These are phyloP conservation scores for Drosophila mercatorum DNA, from an alignment of 2,888 invertebrate genomes.

Conservation along the genomic window DNA sequence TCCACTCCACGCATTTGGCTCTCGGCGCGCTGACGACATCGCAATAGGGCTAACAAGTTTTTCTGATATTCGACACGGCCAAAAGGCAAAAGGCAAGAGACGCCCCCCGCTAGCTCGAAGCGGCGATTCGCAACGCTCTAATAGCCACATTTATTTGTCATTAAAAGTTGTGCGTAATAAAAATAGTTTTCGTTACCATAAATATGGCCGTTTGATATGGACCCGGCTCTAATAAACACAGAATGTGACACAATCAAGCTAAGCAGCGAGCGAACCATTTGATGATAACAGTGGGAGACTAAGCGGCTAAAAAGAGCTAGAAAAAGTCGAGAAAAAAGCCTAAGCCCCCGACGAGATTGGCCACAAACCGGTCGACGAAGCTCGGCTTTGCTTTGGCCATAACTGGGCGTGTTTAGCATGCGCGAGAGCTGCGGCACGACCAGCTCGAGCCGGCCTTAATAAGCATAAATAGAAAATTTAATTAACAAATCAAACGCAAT, in stretches of 20 bases:
- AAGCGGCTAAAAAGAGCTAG: constrained; percentile 15
- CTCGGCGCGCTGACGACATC: constrained; percentile 19
- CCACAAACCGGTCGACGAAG: constrained; percentile 52
- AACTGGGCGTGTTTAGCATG: constrained; percentile 71
- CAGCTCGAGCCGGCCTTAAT: constrained; percentile 58
- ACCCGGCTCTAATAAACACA: constrained; percentile 57
- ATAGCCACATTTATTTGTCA: constrained; percentile 62
- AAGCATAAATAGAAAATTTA: constrained; percentile 77
- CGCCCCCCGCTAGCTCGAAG: constrained; percentile 6
- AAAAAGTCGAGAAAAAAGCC: constrained; percentile 4
- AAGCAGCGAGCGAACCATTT: constrained; percentile 64
- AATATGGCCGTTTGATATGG: constrained; percentile 47
- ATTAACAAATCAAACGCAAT: constrained; percentile 80
- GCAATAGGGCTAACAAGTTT: constrained; percentile 69
- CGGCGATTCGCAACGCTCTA: constrained; percentile 48
- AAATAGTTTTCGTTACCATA: constrained; percentile 65
- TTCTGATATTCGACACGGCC: constrained; percentile 18
- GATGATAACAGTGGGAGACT: constrained; percentile 74
- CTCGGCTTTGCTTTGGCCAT: constrained; percentile 39
- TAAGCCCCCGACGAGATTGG: constrained; percentile 56
- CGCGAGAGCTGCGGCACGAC: constrained; percentile 51
- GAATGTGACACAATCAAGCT: constrained; percentile 72
- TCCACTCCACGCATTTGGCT: neutral
- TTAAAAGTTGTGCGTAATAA: constrained; percentile 52
- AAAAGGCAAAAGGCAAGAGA: constrained; percentile 2